phyloP scores from a whole-genome alignment of 2,888 invertebrate species.

The Amphipoea lucens region DNA sequence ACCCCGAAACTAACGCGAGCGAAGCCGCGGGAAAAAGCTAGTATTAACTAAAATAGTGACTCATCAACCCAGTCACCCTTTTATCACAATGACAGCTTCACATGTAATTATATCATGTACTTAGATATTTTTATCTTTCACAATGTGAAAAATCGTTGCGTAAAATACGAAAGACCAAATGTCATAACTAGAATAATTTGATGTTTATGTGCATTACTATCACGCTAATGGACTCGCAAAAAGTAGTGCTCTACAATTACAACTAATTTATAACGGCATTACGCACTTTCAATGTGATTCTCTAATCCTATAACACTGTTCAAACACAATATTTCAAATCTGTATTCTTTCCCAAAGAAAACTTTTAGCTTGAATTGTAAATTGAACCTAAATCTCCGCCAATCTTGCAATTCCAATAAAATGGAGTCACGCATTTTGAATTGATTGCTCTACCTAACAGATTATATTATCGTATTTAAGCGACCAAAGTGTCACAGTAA shows the following conservation, averaged over 20 bases:
- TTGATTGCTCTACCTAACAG: conserved; percentile 28
- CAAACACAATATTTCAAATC: not conserved
- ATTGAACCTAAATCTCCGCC: conserved; percentile 21
- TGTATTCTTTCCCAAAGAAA: conserved; percentile 1
- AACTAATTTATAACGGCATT: not conserved
- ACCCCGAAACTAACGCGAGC: too few species aligned
- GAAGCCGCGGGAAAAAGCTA: too few species aligned
- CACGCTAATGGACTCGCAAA: not conserved
- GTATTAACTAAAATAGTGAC: conserved; percentile 12
- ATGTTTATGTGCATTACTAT: conserved; percentile 14
- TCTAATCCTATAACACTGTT: not conserved
- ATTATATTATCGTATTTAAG: conserved; percentile 32
- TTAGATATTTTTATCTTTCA: conserved; percentile 35
- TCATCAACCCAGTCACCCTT: conserved; percentile 20
- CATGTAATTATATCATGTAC: conserved; percentile 14
- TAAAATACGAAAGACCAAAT: conserved; percentile 29
- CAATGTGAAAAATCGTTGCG: conserved; percentile 19
- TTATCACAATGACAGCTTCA: conserved; percentile 41
- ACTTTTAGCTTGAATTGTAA: conserved; percentile 9
- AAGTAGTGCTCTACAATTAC: conserved; percentile 7
- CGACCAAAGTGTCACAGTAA: conserved; percentile 46
- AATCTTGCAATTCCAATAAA: conserved; percentile 42
- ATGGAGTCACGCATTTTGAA: conserved; percentile 51
- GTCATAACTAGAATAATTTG: not conserved
- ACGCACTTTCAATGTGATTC: not conserved